Conservation (phyloP, 2,888 invertebrate genomes). For the Romanomermis culicivorax region DNA sequence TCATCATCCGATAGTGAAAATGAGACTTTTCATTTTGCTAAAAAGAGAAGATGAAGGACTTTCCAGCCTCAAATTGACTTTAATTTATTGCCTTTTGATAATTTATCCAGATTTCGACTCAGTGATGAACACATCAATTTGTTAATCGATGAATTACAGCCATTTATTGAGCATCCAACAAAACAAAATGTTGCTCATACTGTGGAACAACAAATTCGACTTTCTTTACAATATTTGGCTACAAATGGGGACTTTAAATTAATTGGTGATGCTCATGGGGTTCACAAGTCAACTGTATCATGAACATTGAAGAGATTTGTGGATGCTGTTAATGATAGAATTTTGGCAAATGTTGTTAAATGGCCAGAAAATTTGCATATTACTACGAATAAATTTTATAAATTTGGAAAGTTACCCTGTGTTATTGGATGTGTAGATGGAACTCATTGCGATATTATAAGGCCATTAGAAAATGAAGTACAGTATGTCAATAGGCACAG, state of each 20-base stretch:
- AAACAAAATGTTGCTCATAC: background rate
- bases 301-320: conserved; percentile 2
- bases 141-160: background rate
- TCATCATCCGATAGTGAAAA: background rate
- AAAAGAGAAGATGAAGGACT: background rate
- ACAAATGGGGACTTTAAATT: background rate
- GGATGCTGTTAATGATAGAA: background rate
- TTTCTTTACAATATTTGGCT: conserved; percentile 3
- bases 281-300: conserved; percentile 3
- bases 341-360: background rate
- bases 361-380: conserved; percentile 1
- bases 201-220: conserved; percentile 3
- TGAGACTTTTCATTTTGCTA: background rate
- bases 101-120: background rate
- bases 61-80: conserved; percentile 4
- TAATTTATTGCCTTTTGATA: background rate
- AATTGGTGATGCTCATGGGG: conserved; percentile 5
- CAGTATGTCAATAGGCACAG: conserved; percentile 2
- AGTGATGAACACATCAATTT: conserved; percentile 1
- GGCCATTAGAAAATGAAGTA: background rate
- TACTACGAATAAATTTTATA: background rate
- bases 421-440: conserved; percentile 7
- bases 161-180: background rate
- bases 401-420: background rate
- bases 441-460: conserved; percentile 1